Evolutionary conservation across 2,113 vertebrate species (phyloP).

Genomic region (Falco punctatus): DNA sequence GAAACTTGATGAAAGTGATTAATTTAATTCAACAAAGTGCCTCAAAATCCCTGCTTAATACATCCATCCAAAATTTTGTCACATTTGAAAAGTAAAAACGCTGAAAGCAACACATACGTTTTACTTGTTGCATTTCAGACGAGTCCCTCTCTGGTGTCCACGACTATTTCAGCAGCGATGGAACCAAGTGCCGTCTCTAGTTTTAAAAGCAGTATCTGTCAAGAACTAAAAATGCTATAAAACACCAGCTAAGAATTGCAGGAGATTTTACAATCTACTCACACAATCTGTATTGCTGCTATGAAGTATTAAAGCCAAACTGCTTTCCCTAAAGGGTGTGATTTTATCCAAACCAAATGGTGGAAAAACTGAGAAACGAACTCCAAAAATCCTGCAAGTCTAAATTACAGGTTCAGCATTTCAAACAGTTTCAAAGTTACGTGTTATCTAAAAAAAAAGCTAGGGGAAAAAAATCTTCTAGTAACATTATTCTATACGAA

Average conservation of each 20-base stretch:
- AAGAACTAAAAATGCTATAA: not conserved
- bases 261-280: not conserved
- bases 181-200: not conserved
- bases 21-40: not conserved
- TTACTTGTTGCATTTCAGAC: not conserved
- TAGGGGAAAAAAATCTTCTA: not conserved
- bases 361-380: not conserved
- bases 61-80: not conserved
- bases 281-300: not conserved
- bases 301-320: conserved; percentile 3
- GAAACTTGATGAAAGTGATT: not conserved
- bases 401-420: not conserved
- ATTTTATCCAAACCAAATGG: conserved; percentile 14
- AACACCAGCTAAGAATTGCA: not conserved
- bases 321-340: not conserved
- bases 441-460: not conserved
- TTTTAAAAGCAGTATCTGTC: not conserved
- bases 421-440: not conserved
- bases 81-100: not conserved
- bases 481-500: not conserved
- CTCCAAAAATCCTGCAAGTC: not conserved
- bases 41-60: not conserved
- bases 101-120: not conserved
- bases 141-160: not conserved
- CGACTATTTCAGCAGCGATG: not conserved